Base-by-base conservation (phyloP, 2,797 vertebrate species). In the Myripristis jacobus region DNA sequence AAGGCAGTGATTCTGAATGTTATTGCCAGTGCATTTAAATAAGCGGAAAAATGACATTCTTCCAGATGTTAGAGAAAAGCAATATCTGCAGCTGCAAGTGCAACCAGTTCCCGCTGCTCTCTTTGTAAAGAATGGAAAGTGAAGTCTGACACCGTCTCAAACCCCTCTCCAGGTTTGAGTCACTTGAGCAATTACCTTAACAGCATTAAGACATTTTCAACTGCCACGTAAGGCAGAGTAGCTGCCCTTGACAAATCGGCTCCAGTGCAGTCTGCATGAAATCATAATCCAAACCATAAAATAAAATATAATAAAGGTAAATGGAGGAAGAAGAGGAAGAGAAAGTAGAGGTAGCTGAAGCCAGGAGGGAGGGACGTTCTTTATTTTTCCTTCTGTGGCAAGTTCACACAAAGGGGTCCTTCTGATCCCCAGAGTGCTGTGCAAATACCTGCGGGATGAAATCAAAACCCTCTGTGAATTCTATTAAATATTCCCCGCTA, bases 371-470 rank as follows among this genome's bases (percentile, higher is more conserved):
- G 62, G 63, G 73, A 66, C 48, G 53, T 66, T 78, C 71, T 75
- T 52, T 77, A 81, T 87, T 89, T 92, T 92, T 89, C 85, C 75
- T 81, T 88, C 70, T 77, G 86, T 81, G 82, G 85, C 44, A 65
- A 87, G 76, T 89, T 92, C 83, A 85, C 87, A 93, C 85, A 93
- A 93, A 91, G 91, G 83, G 83, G 84, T 89, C 86, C 84, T 90
- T 89, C 87, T 91, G 88, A 91, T 92, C 82, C 86, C 82, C 68
- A 82, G 90, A 91, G 88, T 79, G 73, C 87, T 36, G 81, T 84
- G 85, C 79, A 82, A 92, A 94, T 94, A 94, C 92, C 90, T 93
- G 92, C 22, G 84, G 91, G 91, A 93, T 93, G 87, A 93, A 94
- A 92, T 90, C 81, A 91, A 93, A 92, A 88, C 91, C 91, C 86